Conservation (phyloP, 2,113 vertebrate species). For the Paradoxurus hermaphroditus region DNA sequence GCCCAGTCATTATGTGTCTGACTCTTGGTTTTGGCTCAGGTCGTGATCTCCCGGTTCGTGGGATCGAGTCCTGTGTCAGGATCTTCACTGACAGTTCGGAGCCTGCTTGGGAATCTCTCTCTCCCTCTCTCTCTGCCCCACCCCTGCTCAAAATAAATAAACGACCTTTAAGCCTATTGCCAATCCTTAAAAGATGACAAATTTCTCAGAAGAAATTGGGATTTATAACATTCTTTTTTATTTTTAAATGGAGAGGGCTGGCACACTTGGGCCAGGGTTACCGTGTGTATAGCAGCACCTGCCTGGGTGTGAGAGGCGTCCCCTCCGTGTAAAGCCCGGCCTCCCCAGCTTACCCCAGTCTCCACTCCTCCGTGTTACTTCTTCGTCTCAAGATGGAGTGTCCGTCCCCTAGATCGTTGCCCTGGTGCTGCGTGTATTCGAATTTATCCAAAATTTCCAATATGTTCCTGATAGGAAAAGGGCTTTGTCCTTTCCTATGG, state of each 20-base stretch:
- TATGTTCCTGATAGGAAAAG: background rate
- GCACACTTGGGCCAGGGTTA: background rate
- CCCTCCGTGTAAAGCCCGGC: background rate
- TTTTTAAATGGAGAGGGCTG: background rate
- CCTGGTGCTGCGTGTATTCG: background rate
- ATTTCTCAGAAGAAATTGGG: background rate
- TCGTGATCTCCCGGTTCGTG: too few relatives aligned
- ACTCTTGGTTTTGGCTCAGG: too few relatives aligned
- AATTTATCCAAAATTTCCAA: background rate
- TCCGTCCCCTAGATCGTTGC: background rate
- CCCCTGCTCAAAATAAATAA: too few relatives aligned
- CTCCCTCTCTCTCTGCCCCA: too few relatives aligned
- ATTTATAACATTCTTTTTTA: background rate
- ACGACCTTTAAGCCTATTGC: background rate
- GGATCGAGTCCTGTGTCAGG: too few relatives aligned
- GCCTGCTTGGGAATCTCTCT: too few relatives aligned
- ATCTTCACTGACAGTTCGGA: too few relatives aligned
- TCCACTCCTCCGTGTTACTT: background rate
- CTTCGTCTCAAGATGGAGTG: background rate
- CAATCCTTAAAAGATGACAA: background rate
- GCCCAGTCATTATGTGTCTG: too few relatives aligned
- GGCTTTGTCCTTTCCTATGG: background rate
- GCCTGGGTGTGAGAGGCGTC: background rate
- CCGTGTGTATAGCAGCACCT: background rate
- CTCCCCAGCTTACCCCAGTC: background rate